Conservation (phyloP, 2,797 vertebrate genomes). For the Pelobates cultripes region DNA sequence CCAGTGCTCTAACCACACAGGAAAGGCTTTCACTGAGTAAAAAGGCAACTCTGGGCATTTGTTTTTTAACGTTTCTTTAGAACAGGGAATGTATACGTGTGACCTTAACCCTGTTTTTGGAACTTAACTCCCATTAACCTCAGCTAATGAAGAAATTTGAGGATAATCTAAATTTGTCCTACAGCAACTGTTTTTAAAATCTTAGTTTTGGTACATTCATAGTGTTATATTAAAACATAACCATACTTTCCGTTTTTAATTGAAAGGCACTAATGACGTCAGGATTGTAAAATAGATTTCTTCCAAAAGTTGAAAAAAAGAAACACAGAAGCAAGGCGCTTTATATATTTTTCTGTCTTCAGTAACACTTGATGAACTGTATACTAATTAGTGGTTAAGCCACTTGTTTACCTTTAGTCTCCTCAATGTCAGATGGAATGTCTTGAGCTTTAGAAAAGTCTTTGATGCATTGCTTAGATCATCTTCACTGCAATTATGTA, state of each 20-base stretch:
- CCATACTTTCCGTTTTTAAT: neutral
- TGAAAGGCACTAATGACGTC: neutral
- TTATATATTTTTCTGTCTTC: constrained; percentile 2
- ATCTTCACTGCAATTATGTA: neutral
- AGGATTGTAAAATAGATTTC: neutral
- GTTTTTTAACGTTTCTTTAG: too few species aligned
- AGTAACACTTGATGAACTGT: neutral
- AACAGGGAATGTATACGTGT: too few species aligned
- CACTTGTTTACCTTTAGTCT: constrained; percentile 6
- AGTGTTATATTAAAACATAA: too few species aligned
- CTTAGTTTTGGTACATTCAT: too few species aligned
- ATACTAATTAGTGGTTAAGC: constrained; percentile 2
- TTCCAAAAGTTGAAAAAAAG: neutral
- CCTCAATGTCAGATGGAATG: constrained; percentile 2
- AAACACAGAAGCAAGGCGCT: neutral
- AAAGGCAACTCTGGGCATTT: too few species aligned
- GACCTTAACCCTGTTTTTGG: too few species aligned
- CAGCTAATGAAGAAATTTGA: too few species aligned
- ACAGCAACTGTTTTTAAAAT: too few species aligned
- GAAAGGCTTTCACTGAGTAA: too few species aligned
- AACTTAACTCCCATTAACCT: too few species aligned
- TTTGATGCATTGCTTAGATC: constrained; percentile 1
- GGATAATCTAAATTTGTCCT: too few species aligned
- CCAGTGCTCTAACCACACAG: too few species aligned
- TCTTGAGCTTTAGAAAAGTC: neutral